Evolutionary conservation across 2,888 invertebrate species (phyloP), one percentile per base, ranked within the genome.

Genomic region (Nebria salina): DNA sequence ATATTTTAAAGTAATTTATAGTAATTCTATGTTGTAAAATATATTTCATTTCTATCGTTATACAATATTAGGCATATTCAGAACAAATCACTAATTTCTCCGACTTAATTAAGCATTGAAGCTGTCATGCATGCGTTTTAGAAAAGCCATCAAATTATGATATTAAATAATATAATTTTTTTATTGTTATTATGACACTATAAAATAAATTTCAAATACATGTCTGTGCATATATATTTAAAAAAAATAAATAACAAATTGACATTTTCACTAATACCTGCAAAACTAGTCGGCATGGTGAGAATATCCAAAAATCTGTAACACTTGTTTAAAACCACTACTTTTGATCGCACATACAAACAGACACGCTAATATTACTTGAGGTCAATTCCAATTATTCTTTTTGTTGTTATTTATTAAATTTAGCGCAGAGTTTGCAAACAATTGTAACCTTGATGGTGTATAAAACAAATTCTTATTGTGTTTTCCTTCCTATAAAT

Each of bases 51-150:
- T 34, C 34, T 34, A 34, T 34, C 34, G 34, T 34, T 4, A 34
- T 34, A 34, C 1, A 34, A 34, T 34, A 11, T 54, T 54, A 54
- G 11, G 8, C 7, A 54, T 54, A 54, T 54, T 54, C 54, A 54
- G 13, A 11, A 54, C 54, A 54, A 54, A 54, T 54, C 8, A 7
- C 13, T 5, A 54, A 54, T 54, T 54, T 54, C 54, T 54, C 54
- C 13, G 8, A 26, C 15, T 7, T 9, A 25, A 42, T 7, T 77
- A 66, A 70, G 72, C 77, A 77, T 77, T 54, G 5, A 25, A 72
- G 70, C 68, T 77, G 66, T 41, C 77, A 77, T 15, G 77, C 77
- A 77, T 77, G 77, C 77, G 13, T 13, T 25, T 54, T 13, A n/a
- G 3, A 66, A 42, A 66, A 76, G 68, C 76, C 65, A 34, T n/a